Base-by-base conservation (phyloP, 2,797 vertebrate genomes). In the Stomatorhinus walkeri region DNA sequence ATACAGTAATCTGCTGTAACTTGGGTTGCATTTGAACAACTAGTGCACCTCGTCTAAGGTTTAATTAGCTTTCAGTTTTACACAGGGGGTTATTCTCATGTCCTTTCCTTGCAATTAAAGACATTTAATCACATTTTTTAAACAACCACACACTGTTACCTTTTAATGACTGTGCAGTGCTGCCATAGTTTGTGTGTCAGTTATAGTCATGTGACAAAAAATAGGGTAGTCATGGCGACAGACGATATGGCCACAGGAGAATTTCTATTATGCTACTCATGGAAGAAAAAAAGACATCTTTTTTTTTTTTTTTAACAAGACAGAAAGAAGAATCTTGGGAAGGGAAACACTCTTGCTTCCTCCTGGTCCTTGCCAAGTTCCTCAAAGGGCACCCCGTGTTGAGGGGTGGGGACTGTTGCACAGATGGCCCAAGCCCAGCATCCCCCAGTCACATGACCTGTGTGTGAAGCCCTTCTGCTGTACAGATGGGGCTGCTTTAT, bases 41-140 rank as follows among this genome's bases (percentile, higher is more conserved):
- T 83, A 8, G 46, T 85, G 79, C 88, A 89, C 90, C 76, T 89
- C 68, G 89, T 90, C 91, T 93, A 92, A 93, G 88, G 64, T 92
- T 89, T 89, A 87, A 89, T 72, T 88, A 52, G 4, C 19, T 61
- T 79, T 87, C 22, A 84, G 76, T 52, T 86, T 85, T 89, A 61
- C 89, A 87, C 90, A 90, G 28, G 87, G 91, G 90, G 90, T 87
- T 81, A 19, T 24, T 8, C 28, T 10, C 51, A 28, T 14, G 9
- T 49, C 22, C 12, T 51, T 12, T 40, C 19, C 3, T 24, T 52
- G 83, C 19, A 87, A 68, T 89, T 43, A 76, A 28, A 92, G 88
- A 24, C 83, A 92, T 92, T 91, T 89, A 87, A 88, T 90, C 85
- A 81, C 89, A 87, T 59, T 16, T 64, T 87, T 48, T 48, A 88